phyloP scores from a whole-genome alignment of 1,140 invertebrate genomes.

The Cepaea nemoralis region DNA sequence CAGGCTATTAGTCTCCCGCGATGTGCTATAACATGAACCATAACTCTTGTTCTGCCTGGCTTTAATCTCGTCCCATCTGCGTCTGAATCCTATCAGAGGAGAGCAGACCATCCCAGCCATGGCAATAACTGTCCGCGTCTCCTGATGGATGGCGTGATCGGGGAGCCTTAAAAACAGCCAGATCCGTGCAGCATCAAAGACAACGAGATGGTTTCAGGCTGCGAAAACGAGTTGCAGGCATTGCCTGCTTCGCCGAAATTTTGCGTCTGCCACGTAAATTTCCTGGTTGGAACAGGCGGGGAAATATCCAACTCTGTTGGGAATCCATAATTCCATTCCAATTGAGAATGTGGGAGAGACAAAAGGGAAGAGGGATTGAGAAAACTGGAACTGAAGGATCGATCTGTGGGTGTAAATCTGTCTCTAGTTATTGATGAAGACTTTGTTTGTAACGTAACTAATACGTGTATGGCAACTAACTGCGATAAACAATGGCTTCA shows the following conservation, averaged over 20 bases:
- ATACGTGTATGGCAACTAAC: too few species aligned
- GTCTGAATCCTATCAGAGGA: conserved; percentile 23
- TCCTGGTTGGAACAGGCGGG: background rate
- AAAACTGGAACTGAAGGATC: background rate
- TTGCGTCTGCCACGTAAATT: background rate
- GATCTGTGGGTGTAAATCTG: background rate
- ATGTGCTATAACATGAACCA: conserved; percentile 18
- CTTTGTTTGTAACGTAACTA: too few species aligned
- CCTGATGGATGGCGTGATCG: conserved; percentile 15
- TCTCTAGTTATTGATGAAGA: background rate
- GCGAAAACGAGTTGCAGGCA: background rate
- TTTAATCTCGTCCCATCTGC: conserved; percentile 30
- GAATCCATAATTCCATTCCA: conserved; percentile 1
- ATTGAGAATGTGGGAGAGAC: background rate
- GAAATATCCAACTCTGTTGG: background rate
- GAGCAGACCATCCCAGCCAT: background rate
- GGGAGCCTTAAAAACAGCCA: conserved; percentile 25
- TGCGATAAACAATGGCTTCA: too few species aligned
- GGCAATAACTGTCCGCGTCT: conserved; percentile 21
- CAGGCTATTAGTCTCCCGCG: conserved; percentile 22
- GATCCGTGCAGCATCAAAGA: conserved; percentile 15
- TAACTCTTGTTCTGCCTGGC: conserved; percentile 20
- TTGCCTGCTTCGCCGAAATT: background rate
- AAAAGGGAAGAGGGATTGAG: too few species aligned
- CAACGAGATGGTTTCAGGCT: conserved; percentile 16